A percentile compares a stretch with the other conserved stretches of the same genome.
Evolutionary conservation across 2,797 vertebrate genomes (phyloP).

Genomic region (Lagocephalus sceleratus): DNA sequence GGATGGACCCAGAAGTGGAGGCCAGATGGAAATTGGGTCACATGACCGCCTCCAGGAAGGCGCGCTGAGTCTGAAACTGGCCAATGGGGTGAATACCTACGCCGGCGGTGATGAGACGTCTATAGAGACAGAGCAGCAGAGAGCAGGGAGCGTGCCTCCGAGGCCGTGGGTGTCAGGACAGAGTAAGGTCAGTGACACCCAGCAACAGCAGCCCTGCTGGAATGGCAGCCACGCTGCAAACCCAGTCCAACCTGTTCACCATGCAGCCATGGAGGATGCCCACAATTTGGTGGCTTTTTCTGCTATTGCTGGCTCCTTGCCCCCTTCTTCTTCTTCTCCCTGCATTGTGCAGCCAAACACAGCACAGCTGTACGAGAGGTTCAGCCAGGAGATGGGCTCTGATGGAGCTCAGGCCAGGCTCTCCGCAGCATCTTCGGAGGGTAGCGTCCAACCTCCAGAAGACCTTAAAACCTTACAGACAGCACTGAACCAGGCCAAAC

Average conservation of each 20-base stretch:
- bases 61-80: slow-evolving; percentile 82
- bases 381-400: slow-evolving; percentile 85
- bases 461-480: slow-evolving; percentile 87
- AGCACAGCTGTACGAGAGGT: slow-evolving; percentile 86
- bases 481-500: slow-evolving; percentile 88
- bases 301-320: slow-evolving; percentile 84
- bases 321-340: slow-evolving; percentile 75
- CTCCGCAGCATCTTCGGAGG: slow-evolving; percentile 48
- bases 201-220: slow-evolving; percentile 67
- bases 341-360: slow-evolving; percentile 68
- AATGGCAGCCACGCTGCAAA: slow-evolving; percentile 43
- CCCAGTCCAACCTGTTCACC: slow-evolving; percentile 59
- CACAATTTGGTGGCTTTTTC: slow-evolving; percentile 93
- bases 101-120: slow-evolving; percentile 62
- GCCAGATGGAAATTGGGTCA: slow-evolving; percentile 99
- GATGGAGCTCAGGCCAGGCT: slow-evolving; percentile 44
- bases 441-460: slow-evolving; percentile 68
- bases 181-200: slow-evolving; percentile 60
- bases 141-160: slow-evolving; percentile 57
- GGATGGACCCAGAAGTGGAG: slow-evolving; percentile 97
- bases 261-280: slow-evolving; percentile 86
- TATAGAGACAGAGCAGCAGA: slow-evolving; percentile 65
- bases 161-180: slow-evolving; percentile 67
- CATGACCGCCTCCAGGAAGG: slow-evolving; percentile 92
- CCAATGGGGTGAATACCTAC: slow-evolving; percentile 84